Percentiles rank a stretch among this genome's conserved stretches.
phyloP scores from a whole-genome alignment of 1,140 invertebrate species.

The Leptinotarsa lineolata region DNA sequence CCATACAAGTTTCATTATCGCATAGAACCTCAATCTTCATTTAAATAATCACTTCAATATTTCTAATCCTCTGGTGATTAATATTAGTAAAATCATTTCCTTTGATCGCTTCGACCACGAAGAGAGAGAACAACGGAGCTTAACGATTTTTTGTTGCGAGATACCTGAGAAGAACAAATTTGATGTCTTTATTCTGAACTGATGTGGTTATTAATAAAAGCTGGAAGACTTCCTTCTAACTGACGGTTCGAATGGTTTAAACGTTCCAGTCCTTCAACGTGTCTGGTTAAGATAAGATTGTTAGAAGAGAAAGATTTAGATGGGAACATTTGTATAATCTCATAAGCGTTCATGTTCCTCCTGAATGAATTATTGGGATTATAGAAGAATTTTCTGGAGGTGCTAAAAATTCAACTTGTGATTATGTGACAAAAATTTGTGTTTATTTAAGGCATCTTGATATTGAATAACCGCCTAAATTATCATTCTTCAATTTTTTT shows the following conservation, averaged over 20 bases:
- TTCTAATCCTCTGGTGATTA: slow-evolving; percentile 31
- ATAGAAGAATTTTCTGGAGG: no score
- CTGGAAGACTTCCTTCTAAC: slow-evolving; percentile 18
- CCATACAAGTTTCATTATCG: slow-evolving; percentile 37
- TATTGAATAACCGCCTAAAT: no score
- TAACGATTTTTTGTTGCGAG: slow-evolving; percentile 28
- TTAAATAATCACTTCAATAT: slow-evolving; percentile 45
- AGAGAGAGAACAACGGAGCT: slow-evolving; percentile 26
- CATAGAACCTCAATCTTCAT: slow-evolving; percentile 40
- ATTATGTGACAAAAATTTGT: no score
- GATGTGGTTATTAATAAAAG: slow-evolving; percentile 25
- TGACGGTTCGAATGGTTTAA: slow-evolving; percentile 23
- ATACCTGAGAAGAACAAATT: slow-evolving; percentile 31
- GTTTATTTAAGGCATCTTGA: no score
- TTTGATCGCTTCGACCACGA: slow-evolving; percentile 24
- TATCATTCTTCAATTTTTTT: no score
- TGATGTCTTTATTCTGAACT: slow-evolving; percentile 30
- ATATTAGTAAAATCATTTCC: slow-evolving; percentile 30
- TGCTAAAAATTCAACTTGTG: no score
- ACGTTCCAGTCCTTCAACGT: not conserved
- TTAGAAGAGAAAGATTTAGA: not conserved
- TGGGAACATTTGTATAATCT: not conserved
- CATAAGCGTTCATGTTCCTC: no score
- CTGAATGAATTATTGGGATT: no score
- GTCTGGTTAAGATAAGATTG: not conserved